phyloP scores from a whole-genome alignment of 2,888 invertebrate species.

The Cantharis rustica region DNA sequence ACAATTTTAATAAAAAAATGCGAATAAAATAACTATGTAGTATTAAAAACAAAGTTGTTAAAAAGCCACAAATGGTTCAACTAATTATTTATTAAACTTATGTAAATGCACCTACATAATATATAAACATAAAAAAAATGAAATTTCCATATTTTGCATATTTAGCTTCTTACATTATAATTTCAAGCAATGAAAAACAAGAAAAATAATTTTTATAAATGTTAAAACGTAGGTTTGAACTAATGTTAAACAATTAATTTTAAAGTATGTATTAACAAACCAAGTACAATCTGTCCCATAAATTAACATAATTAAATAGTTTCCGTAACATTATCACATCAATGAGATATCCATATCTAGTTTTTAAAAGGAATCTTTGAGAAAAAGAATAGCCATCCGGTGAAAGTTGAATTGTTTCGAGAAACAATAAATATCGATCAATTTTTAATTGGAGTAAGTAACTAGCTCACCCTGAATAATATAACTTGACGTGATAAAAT shows the following conservation, averaged over 20 bases:
- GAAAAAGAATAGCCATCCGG: slow-evolving; percentile 29
- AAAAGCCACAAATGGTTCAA: neutral
- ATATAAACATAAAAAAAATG: neutral
- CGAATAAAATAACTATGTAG: neutral
- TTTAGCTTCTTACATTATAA: neutral
- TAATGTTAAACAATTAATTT: slow-evolving; percentile 22
- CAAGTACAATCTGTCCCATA: slow-evolving; percentile 11
- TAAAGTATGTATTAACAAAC: slow-evolving; percentile 14
- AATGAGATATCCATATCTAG: slow-evolving; percentile 45
- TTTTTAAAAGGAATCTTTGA: slow-evolving; percentile 27
- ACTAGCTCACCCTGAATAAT: slow-evolving; percentile 43
- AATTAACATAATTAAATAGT: slow-evolving; percentile 28
- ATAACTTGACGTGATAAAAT: neutral
- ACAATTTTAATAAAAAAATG: too few relatives aligned
- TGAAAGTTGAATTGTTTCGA: slow-evolving; percentile 39
- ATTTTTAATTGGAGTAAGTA: slow-evolving; percentile 56
- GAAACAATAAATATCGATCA: slow-evolving; percentile 56
- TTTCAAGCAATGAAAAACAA: neutral
- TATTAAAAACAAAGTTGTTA: neutral
- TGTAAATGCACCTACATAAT: neutral
- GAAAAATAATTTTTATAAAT: neutral
- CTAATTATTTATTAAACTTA: neutral
- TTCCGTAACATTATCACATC: slow-evolving; percentile 41
- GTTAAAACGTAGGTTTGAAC: neutral
- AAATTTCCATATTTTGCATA: neutral